Base-by-base conservation (phyloP, 2,888 invertebrate genomes). In the Leucophora obtusa region DNA sequence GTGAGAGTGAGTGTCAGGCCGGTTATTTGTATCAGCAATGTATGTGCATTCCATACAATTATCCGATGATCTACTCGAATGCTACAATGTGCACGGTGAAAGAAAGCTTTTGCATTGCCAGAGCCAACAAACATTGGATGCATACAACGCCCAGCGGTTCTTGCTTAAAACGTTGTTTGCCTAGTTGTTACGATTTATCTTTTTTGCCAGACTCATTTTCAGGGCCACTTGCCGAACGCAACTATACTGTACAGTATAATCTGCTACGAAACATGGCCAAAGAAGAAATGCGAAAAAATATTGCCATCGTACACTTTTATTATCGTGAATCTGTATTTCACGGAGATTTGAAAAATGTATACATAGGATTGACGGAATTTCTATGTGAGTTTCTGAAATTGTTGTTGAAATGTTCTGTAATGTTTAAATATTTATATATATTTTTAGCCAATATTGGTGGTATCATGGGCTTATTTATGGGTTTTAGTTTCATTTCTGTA, bases 351-450 rank as follows among this genome's bases (percentile, higher is more conserved):
- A 95, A 95, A 89, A 95, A 94, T 76, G 94, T 95, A 86, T 92
- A 95, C 70, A 95, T 95, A 85, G 96, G 96, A 53, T 93, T 95
- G 21, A 95, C 95, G 0, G 96, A 96, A 90, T 95, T 96, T 89
- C 88, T 96, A 58, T 96, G 96, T 96, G 91, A 93, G 94, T 92
- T 58, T 35, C 10, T 7, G 6, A 38, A 28, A 28, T 28, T 28
- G 1, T 1, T 28, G 7, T 28, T 28, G 7, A 7, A 7, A 28
- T 28, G 7, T 6, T 28, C 6, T 28, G 28, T 28, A 28, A 28
- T 58, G 18, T 53, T 11, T 17, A 4, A 9, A 53, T n/a, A 18
- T 4, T 21, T 15, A n/a, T 14, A 2, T 11, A 11, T 35, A 18
- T 43, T 5, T 47, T 47, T 89, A 96, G 96, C 96, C 0, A 95